A percentile compares a stretch with the other conserved stretches of the same genome.
Evolutionary conservation across 92 coral and sea anemone species (phyloP).

Genomic region (Actinernus sp.): DNA sequence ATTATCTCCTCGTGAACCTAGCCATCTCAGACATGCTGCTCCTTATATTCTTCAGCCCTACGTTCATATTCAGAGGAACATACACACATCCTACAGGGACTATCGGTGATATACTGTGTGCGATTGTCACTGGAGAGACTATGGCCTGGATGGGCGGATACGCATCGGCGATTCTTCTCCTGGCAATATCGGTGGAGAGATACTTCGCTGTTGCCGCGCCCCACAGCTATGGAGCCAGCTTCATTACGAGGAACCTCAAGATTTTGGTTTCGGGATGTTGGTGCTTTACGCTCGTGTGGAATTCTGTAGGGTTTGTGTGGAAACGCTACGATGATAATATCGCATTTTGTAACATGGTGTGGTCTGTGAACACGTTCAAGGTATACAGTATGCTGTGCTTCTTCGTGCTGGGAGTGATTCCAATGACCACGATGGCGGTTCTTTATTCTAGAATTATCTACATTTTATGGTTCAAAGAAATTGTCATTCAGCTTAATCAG

Average conservation of each 20-base stretch:
- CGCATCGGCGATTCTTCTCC: slow-evolving; percentile 47
- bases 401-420: slow-evolving; percentile 21
- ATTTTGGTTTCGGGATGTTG: slow-evolving; percentile 18
- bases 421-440: slow-evolving; percentile 10
- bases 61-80: slow-evolving; percentile 29
- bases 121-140: slow-evolving; percentile 46
- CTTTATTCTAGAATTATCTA: slow-evolving; percentile 26
- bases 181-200: slow-evolving; percentile 57
- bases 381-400: slow-evolving; percentile 27
- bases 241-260: slow-evolving; percentile 11
- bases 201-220: slow-evolving; percentile 53
- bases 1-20: slow-evolving; percentile 57
- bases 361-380: slow-evolving; percentile 7
- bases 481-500: not conserved
- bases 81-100: slow-evolving; percentile 53
- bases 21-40: slow-evolving; percentile 60
- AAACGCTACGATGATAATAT: slow-evolving; percentile 19
- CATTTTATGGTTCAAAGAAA: slow-evolving; percentile 39
- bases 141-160: slow-evolving; percentile 62
- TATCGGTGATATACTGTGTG: slow-evolving; percentile 31
- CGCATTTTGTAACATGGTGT: slow-evolving; percentile 9
- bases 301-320: slow-evolving; percentile 7
- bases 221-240: slow-evolving; percentile 9
- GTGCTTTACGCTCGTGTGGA: slow-evolving; percentile 28
- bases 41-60: slow-evolving; percentile 38